phyloP scores from a whole-genome alignment of 2,797 vertebrate species.

The Percopsis omiscomaycus region DNA sequence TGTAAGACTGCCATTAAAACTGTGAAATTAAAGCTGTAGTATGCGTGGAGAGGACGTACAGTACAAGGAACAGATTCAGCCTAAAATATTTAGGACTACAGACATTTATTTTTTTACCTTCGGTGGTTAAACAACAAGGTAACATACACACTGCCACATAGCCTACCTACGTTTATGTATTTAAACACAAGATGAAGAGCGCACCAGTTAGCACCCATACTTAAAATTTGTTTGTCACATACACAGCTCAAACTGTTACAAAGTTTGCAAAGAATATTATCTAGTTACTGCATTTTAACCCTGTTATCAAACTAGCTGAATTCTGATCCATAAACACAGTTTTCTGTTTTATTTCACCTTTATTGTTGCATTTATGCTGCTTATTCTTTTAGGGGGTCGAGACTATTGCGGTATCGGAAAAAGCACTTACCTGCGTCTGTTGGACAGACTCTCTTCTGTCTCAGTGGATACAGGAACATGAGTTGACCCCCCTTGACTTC shows the following conservation, averaged over 20 bases:
- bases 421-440: slow-evolving; percentile 83
- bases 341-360: not conserved
- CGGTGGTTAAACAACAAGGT: no score
- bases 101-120: not conserved
- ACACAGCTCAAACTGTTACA: not conserved
- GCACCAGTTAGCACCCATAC: slow-evolving; percentile 14
- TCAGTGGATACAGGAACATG: slow-evolving; percentile 79
- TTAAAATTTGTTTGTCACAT: slow-evolving; percentile 1
- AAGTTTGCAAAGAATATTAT: not conserved
- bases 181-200: not conserved
- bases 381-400: not conserved
- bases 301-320: no score
- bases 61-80: not conserved
- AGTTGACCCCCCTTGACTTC: slow-evolving; percentile 84
- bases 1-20: no score
- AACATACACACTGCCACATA: not conserved
- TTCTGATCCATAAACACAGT: no score
- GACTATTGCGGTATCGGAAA: no score
- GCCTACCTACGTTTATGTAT: not conserved
- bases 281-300: no score
- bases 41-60: not conserved
- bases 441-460: slow-evolving; percentile 85
- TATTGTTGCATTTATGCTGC: no score
- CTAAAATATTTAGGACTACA: not conserved
- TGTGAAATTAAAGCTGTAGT: no score